These are phyloP conservation scores for Drosophila algonquin DNA, from an alignment of 2,888 invertebrate genomes.

Conservation along the genomic window DNA sequence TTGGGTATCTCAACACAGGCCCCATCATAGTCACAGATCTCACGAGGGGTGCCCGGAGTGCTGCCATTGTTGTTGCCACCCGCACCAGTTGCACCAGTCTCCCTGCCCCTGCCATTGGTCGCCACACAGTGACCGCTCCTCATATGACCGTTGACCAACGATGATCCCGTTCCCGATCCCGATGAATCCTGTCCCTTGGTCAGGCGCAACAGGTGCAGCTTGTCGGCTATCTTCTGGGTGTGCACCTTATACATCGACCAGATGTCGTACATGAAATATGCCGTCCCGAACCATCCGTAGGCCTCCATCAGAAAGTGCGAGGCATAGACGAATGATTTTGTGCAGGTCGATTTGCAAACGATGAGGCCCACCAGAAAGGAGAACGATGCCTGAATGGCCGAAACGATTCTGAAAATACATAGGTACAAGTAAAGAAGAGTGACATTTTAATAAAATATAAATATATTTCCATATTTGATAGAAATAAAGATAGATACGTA, in stretches of 20 bases:
- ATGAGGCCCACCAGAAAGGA: slow-evolving; percentile 88
- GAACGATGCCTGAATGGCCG: slow-evolving; percentile 89
- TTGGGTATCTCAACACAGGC: slow-evolving; percentile 80
- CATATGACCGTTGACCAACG: slow-evolving; percentile 36
- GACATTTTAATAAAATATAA: neutral
- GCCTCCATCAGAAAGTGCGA: slow-evolving; percentile 90
- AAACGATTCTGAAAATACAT: slow-evolving; percentile 86
- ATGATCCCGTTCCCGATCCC: neutral
- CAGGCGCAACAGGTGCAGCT: slow-evolving; percentile 79
- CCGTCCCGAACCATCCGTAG: slow-evolving; percentile 91
- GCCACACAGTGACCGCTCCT: slow-evolving; percentile 62
- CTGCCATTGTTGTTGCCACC: slow-evolving; percentile 64
- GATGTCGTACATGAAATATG: slow-evolving; percentile 91
- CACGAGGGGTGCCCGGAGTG: slow-evolving; percentile 68
- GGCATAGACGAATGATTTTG: slow-evolving; percentile 87
- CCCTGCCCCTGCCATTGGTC: slow-evolving; percentile 47
- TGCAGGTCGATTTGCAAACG: slow-evolving; percentile 88
- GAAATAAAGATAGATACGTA: no score
- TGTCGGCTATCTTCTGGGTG: slow-evolving; percentile 83
- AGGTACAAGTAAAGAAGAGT: no score
- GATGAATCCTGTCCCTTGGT: slow-evolving; percentile 54
- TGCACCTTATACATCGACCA: slow-evolving; percentile 92
- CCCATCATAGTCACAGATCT: slow-evolving; percentile 82
- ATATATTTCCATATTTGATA: neutral
- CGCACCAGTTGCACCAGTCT: slow-evolving; percentile 10